Percentiles rank a stretch among this genome's conserved stretches.
These are phyloP conservation scores for Drosophila novamexicana DNA, from an alignment of 1,140 invertebrate species.

Conservation along the genomic window DNA sequence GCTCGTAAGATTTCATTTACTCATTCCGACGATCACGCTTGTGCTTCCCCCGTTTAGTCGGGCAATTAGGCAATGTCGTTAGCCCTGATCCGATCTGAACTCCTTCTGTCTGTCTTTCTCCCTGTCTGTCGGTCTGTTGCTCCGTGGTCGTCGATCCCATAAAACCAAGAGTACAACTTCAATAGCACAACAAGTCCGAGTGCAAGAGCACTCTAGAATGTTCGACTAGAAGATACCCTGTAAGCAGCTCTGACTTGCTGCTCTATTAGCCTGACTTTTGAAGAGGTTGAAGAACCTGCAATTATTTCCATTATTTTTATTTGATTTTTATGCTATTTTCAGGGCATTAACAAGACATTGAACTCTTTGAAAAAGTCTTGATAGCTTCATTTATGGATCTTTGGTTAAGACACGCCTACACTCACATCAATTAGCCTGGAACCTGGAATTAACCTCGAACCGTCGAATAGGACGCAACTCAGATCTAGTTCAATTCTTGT, in stretches of 20 bases:
- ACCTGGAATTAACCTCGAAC: too few species aligned
- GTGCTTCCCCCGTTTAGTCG: constrained; percentile 7
- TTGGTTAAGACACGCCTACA: too few species aligned
- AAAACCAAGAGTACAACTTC: constrained; percentile 73
- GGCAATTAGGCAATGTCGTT: constrained; percentile 74
- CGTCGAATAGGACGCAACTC: too few species aligned
- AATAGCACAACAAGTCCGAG: constrained; percentile 54
- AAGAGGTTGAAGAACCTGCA: too few species aligned
- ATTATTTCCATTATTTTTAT: too few species aligned
- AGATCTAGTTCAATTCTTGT: too few species aligned
- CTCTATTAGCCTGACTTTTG: too few species aligned
- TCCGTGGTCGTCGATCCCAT: constrained; percentile 43
- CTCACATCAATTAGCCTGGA: too few species aligned
- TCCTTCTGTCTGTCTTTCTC: neutral
- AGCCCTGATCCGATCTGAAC: constrained; percentile 36
- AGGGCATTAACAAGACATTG: too few species aligned
- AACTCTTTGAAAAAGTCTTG: too few species aligned
- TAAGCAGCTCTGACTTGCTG: neutral
- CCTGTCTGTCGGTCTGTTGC: neutral
- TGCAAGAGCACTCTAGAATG: neutral
- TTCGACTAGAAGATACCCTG: neutral
- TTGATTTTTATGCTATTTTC: too few species aligned
- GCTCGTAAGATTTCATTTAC: constrained; percentile 60
- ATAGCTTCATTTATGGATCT: too few species aligned
- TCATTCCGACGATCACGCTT: constrained; percentile 17